Percentiles rank a stretch among this genome's conserved stretches.
These are phyloP conservation scores for Zaprionus ornatus DNA, from an alignment of 1,140 invertebrate genomes.

Conservation along the genomic window DNA sequence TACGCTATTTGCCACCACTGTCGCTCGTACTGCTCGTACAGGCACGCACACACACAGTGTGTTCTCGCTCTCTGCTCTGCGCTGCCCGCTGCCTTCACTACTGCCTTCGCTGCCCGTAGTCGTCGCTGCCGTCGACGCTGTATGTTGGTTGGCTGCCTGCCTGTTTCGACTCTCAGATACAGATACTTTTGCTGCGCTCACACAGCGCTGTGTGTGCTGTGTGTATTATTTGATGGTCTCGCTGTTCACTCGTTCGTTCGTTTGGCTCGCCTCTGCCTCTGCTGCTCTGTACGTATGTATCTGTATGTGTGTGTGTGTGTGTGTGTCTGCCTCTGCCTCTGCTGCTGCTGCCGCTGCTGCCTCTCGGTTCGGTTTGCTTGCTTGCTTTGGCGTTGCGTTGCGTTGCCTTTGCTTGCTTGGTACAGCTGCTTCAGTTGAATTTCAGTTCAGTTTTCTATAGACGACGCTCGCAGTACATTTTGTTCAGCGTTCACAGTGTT, in stretches of 20 bases:
- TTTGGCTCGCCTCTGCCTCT: conserved; percentile 34
- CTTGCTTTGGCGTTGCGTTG: conserved; percentile 41
- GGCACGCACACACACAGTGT: conserved; percentile 7
- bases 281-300: conserved; percentile 33
- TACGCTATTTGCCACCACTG: conserved; percentile 64
- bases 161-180: conserved; percentile 62
- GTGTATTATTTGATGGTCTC: conserved; percentile 77
- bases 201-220: conserved; percentile 33
- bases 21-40: conserved; percentile 30
- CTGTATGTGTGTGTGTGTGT: background rate
- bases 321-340: conserved; percentile 9
- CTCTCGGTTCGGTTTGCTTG: conserved; percentile 46
- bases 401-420: conserved; percentile 51
- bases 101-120: conserved; percentile 2
- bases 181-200: conserved; percentile 53
- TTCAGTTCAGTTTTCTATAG: conserved; percentile 81
- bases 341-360: background rate
- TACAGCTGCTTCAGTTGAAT: conserved; percentile 82
- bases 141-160: conserved; percentile 64
- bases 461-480: conserved; percentile 70
- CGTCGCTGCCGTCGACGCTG: conserved; percentile 36
- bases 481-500: conserved; percentile 48
- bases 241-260: conserved; percentile 71
- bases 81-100: conserved; percentile 24
- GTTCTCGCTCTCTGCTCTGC: conserved; percentile 18